These are phyloP conservation scores for Anoplolepis gracilipes DNA, from an alignment of 1,140 invertebrate genomes.

Conservation along the genomic window DNA sequence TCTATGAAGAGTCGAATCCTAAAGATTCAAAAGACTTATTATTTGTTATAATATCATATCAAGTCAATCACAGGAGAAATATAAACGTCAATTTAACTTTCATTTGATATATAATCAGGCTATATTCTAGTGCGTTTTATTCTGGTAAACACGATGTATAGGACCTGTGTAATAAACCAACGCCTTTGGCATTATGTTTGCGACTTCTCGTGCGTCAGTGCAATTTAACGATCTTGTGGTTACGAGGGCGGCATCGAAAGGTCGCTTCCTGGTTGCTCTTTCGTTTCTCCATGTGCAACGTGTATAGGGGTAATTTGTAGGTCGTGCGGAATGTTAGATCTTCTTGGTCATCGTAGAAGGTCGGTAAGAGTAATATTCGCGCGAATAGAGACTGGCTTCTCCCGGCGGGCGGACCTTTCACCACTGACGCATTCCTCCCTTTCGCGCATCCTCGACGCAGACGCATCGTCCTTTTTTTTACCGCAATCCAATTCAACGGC, in stretches of 20 bases:
- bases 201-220: not conserved
- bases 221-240: conserved; percentile 48
- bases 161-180: not conserved
- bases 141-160: not conserved
- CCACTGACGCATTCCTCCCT: conserved; percentile 37
- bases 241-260: conserved; percentile 37
- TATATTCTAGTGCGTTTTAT: not conserved
- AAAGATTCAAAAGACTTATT: not conserved
- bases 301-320: conserved; percentile 18
- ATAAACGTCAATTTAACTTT: not conserved
- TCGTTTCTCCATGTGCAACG: conserved; percentile 7
- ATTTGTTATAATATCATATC: not conserved
- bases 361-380: conserved; percentile 2
- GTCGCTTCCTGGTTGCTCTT: conserved; percentile 45
- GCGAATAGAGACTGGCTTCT: not conserved
- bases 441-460: conserved; percentile 34
- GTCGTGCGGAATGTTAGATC: conserved; percentile 12
- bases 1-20: not conserved
- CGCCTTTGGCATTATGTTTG: not conserved
- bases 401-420: conserved; percentile 28
- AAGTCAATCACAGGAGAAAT: not conserved
- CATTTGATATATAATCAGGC: no score
- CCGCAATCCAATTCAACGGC: conserved; percentile 61
- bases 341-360: conserved; percentile 14
- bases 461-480: conserved; percentile 58